Evolutionary conservation across 2,888 invertebrate species (phyloP).

Genomic region (Drepana falcataria): DNA sequence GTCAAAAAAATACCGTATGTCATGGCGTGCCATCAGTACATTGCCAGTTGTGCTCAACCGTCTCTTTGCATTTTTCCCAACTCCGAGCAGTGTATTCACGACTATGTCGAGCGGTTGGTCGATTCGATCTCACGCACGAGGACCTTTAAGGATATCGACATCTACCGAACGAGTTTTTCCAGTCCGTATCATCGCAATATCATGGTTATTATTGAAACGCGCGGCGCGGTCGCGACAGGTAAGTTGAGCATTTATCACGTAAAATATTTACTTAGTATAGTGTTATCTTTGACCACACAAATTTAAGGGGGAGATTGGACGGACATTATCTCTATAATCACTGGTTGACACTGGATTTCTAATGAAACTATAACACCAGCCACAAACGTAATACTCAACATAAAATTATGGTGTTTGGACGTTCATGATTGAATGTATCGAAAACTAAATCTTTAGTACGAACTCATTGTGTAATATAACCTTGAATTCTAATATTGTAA

Average conservation of each 20-base stretch:
- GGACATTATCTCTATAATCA: slow-evolving; percentile 30
- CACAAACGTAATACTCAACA: background rate
- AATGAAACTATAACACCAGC: slow-evolving; percentile 10
- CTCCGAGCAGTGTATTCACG: slow-evolving; percentile 30
- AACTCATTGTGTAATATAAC: background rate
- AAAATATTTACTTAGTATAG: slow-evolving; percentile 60
- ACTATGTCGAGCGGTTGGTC: slow-evolving; percentile 12
- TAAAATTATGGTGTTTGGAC: slow-evolving; percentile 2
- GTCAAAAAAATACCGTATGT: slow-evolving; percentile 32
- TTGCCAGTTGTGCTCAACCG: slow-evolving; percentile 18
- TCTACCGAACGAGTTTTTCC: slow-evolving; percentile 77
- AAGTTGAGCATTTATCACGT: slow-evolving; percentile 72
- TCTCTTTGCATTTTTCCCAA: background rate
- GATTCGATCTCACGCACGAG: slow-evolving; percentile 35
- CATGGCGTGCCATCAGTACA: slow-evolving; percentile 26
- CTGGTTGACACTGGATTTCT: slow-evolving; percentile 14
- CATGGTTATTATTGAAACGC: slow-evolving; percentile 77
- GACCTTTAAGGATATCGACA: slow-evolving; percentile 76
- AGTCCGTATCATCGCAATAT: slow-evolving; percentile 78
- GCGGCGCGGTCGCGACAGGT: slow-evolving; percentile 74
- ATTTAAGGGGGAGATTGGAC: slow-evolving; percentile 47
- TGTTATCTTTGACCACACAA: slow-evolving; percentile 43
- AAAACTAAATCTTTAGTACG: background rate
- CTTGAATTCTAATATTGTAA: background rate
- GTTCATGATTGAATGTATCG: background rate